Conservation (phyloP, 2,113 vertebrate genomes). For the Catagonus wagneri region DNA sequence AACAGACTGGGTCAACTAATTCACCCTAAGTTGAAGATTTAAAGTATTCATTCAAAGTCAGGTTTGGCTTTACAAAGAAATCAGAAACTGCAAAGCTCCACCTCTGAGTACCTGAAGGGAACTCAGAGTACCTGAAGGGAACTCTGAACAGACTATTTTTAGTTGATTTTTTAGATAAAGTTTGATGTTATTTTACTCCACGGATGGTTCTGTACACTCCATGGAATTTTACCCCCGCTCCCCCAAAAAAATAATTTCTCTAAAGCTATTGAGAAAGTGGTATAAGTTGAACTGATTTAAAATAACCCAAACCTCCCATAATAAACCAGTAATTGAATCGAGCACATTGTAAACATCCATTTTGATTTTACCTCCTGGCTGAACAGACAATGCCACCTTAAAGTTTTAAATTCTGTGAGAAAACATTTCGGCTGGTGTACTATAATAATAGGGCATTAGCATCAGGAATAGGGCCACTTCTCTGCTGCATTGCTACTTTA, state of each 20-base stretch:
- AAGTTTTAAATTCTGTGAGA: constrained; percentile 62
- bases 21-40: too few species aligned
- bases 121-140: constrained; percentile 20
- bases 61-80: too few species aligned
- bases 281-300: constrained; percentile 65
- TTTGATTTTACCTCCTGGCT: constrained; percentile 32
- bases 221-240: not conserved
- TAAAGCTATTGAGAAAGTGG: constrained; percentile 35
- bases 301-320: constrained; percentile 47
- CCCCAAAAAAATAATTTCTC: not conserved
- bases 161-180: constrained; percentile 56
- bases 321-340: constrained; percentile 63
- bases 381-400: constrained; percentile 35
- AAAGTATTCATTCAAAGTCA: too few species aligned
- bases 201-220: not conserved
- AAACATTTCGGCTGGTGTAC: constrained; percentile 52
- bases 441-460: not conserved
- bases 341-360: constrained; percentile 62
- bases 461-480: not conserved
- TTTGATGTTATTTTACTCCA: not conserved
- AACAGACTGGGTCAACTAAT: too few species aligned
- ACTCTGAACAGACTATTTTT: constrained; percentile 26
- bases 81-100: too few species aligned
- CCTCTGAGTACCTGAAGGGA: too few species aligned
- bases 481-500: not conserved